Evolutionary conservation across 2,888 invertebrate species (phyloP), one percentile per base, ranked within the genome.

Genomic region (Tortrix viridana): DNA sequence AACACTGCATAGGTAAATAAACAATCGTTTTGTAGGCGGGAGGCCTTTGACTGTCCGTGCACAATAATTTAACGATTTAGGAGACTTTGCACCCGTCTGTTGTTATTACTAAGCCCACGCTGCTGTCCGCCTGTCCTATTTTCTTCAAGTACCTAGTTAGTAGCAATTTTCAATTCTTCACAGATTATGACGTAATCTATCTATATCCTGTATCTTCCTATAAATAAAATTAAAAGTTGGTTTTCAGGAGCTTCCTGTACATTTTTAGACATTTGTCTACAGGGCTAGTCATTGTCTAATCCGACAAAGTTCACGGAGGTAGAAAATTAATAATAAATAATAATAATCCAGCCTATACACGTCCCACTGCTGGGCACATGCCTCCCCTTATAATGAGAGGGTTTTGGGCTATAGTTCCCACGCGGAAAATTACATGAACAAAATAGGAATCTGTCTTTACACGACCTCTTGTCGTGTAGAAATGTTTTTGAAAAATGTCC

Each of bases 271-370:
- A 38, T 38, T n/a, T n/a, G 1, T 38, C 5, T 38, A 38, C 38
- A 22, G 37, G 55, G 19, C 20, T 47, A 22, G 43, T 43, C 22
- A 44, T 46, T 56, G 56, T 50, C 50, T 46, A 62, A 56, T 62
- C 38, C 61, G 50, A 50, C 44, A 50, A 37, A 50, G 50, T 57
- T 58, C 53, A 47, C 52, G 52, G 52, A 60, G 47, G 56, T 56
- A 62, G 61, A 62, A 62, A 56, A 56, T 50, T 46, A 61, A 49
- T n/a, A n/a, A 44, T 32, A n/a, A 49, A 56, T 49, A 32, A 46
- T 38, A 50, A 44, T 43, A 32, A 44, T n/a, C n/a, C n/a, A n/a
- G n/a, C n/a, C n/a, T n/a, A n/a, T n/a, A n/a, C n/a, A n/a, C n/a
- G n/a, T n/a, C n/a, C n/a, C n/a, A n/a, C n/a, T n/a, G n/a, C n/a